phyloP scores from a whole-genome alignment of 2,113 vertebrate genomes.

The Lucifuga dentata region DNA sequence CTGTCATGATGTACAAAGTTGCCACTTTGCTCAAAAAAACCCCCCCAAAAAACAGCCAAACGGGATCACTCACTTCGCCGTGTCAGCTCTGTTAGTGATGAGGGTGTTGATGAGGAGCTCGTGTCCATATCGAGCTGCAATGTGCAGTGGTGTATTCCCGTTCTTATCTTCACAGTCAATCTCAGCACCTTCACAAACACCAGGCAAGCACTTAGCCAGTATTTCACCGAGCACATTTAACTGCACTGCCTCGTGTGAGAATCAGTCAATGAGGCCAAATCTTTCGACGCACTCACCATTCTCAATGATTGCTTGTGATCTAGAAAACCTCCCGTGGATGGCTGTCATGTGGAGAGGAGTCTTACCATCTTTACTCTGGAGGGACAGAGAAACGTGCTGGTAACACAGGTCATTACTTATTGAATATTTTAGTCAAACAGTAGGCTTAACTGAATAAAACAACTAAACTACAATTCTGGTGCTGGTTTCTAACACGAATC shows the following conservation, averaged over 20 bases:
- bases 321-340: slow-evolving; percentile 97
- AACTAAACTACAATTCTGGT: too few species aligned
- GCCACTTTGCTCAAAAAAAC: slow-evolving; percentile 16
- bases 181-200: slow-evolving; percentile 87
- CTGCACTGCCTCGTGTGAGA: neutral
- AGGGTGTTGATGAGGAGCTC: slow-evolving; percentile 98
- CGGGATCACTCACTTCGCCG: slow-evolving; percentile 90
- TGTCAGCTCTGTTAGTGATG: slow-evolving; percentile 95
- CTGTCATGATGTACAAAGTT: neutral
- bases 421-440: too few species aligned
- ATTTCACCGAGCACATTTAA: neutral
- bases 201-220: slow-evolving; percentile 1
- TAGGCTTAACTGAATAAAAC: too few species aligned
- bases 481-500: too few species aligned
- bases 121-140: slow-evolving; percentile 97
- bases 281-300: slow-evolving; percentile 86
- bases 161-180: slow-evolving; percentile 99
- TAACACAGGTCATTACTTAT: too few species aligned
- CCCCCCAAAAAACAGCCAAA: too few species aligned
- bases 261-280: neutral
- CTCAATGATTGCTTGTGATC: slow-evolving; percentile 98
- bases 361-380: slow-evolving; percentile 98
- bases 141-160: slow-evolving; percentile 97
- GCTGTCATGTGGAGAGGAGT: slow-evolving; percentile 99
- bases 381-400: neutral